Conservation (phyloP, 2,797 vertebrate species). For the Simalia tracyae region DNA sequence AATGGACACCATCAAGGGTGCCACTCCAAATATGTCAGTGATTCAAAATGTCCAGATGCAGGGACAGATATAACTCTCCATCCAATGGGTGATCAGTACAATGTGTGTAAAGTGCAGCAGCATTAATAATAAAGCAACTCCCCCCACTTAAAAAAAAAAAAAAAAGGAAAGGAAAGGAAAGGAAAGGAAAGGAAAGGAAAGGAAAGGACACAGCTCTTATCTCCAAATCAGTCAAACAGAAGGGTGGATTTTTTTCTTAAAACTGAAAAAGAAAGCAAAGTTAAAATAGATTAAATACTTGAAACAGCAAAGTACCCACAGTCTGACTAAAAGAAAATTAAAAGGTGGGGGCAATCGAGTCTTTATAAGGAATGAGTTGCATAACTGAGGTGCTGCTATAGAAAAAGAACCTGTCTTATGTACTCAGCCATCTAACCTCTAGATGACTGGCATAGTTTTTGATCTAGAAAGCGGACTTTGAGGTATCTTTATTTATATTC, state of each 20-base stretch:
- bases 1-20: not conserved
- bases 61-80: not conserved
- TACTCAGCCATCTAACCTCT: not conserved
- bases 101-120: not conserved
- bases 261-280: not conserved
- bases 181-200: too few relatives aligned
- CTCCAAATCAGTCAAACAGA: not conserved
- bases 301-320: not conserved
- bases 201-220: too few relatives aligned
- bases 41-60: conserved; percentile 1
- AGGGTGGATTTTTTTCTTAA: not conserved
- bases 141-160: not conserved
- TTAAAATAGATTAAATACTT: not conserved
- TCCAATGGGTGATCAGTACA: not conserved
- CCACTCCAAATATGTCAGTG: not conserved
- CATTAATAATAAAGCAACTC: not conserved
- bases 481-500: not conserved
- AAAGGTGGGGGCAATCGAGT: not conserved
- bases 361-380: not conserved
- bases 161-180: too few relatives aligned
- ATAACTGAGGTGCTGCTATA: not conserved
- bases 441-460: not conserved
- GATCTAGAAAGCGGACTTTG: not conserved
- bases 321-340: not conserved
- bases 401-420: not conserved